Base-by-base conservation (phyloP, 1,140 invertebrate genomes). In the Cherax quadricarinatus region DNA sequence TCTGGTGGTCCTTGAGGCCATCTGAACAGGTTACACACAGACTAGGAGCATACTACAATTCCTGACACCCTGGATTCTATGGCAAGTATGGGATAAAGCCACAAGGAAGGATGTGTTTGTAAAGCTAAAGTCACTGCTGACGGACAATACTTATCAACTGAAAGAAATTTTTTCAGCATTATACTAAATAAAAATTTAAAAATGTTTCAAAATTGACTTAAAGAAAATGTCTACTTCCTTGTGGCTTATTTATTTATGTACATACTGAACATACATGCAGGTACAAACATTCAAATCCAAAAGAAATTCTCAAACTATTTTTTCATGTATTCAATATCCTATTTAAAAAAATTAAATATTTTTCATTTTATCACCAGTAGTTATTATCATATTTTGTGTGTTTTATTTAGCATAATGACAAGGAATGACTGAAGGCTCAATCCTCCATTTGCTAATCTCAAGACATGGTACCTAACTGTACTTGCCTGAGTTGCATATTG, bases 71-170 rank as follows among this genome's bases (percentile, higher is more conserved):
- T 73, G 86, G 78, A 81, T 0, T 81, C 75, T 88, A 81, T 70
- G 53, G 73, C 78, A 88, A 88, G 16, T 62, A 48, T 62, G 53
- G 57, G 62, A 14, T 49, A 48, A 4, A 49, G 73, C 86, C 86
- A 88, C 86, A 30, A 88, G 86, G 79, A 88, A 88, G 78, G 49
- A 60, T 84, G 10, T n/a, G 7, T 80, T 80, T 80, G 51, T 51
- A 51, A 21, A 81, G 10, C 18, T n/a, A 81, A 80, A 51, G 6
- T 48, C 4, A 51, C 78, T 80, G 18, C 53, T 57, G 30, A 41
- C 30, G 2, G 30, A 41, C 30, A 41, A 41, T 41, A 41, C 30
- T 41, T 41, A 41, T 41, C 30, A 41, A 41, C 30, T 9, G 5
- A 57, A 57, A 57, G 53, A 57, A 57, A 10, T 57, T 57, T 57